Conservation (phyloP, 2,888 invertebrate species). For the Dolichopus griseipennis region DNA sequence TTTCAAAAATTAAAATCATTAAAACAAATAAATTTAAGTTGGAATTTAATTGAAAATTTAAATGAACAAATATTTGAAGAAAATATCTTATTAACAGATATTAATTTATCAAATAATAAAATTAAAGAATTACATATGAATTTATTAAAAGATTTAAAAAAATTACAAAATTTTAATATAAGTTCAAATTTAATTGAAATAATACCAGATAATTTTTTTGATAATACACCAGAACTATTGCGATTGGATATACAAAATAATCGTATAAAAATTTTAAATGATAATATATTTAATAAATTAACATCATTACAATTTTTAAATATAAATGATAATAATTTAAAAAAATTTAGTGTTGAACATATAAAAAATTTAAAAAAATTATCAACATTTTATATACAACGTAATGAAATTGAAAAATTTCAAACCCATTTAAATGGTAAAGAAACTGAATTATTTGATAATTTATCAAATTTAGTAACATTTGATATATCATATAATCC, state of each 20-base stretch:
- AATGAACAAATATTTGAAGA: background rate
- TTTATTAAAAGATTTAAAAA: background rate
- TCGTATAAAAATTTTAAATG: background rate
- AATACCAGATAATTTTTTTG: background rate
- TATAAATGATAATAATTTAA: background rate
- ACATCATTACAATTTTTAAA: background rate
- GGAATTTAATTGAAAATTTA: background rate
- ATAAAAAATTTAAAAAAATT: background rate
- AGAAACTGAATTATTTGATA: background rate
- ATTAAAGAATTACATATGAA: background rate
- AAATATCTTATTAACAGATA: background rate
- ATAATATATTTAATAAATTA: background rate
- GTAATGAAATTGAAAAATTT: background rate
- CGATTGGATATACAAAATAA: background rate
- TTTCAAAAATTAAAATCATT: slow-evolving; percentile 3
- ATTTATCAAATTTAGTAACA: background rate
- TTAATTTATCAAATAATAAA: background rate
- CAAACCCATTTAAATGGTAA: background rate
- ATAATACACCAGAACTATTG: background rate
- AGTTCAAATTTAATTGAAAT: background rate
- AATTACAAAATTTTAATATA: slow-evolving; percentile 9
- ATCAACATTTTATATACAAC: background rate
- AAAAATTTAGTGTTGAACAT: background rate
- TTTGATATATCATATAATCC: slow-evolving; percentile 11
- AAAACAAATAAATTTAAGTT: slow-evolving; percentile 1